Base-by-base conservation (phyloP, 2,113 vertebrate species). In the Macroglossus sobrinus region DNA sequence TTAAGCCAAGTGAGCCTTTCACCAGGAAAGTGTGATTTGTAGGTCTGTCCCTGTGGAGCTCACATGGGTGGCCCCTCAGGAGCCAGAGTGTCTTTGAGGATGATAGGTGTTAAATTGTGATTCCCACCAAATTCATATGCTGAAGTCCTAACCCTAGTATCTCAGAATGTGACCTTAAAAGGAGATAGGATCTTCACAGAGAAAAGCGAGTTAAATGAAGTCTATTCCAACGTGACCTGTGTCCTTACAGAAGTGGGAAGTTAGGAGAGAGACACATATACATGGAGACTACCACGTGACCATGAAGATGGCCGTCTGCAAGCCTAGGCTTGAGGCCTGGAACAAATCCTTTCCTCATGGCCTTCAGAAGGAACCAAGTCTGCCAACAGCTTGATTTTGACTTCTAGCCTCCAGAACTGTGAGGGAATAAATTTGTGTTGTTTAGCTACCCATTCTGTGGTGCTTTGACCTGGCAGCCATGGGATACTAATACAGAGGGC, bases 241-340 rank as follows among this genome's bases (percentile, higher is more conserved):
- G 26, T 50, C 75, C 55, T 71, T n/a, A 63, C 64, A 15, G 53
- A 63, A 40, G 18, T 21, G 35, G 26, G 33, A 28, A 21, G 35
- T 72, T 38, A 38, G 53, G 30, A 15, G n/a, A 26, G 18, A 71
- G 74, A 9, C 4, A 3, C 4, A 0, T 2, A 3, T 3, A 33
- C 13, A 33, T 43, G 14, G 26, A 53, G 19, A 38, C 8, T 0
- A 10, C n/a, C 66, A 16, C 33, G 24, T 22, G 43, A 33, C 40
- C 72, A 33, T 28, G 64, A 59, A 59, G 82, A n/a, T 0, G 1
- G 53, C 21, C 0, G 4, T 7, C 14, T 11, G 0, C 13, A 7
- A 1, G 3, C 7, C 33, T 4, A 40, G 53, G 43, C 33, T 28
- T 55, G 35, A 81, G n/a, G 43, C 30, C 35, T 35, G 8, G 47